Conservation (phyloP, 2,888 invertebrate genomes). For the Andrena marginata region DNA sequence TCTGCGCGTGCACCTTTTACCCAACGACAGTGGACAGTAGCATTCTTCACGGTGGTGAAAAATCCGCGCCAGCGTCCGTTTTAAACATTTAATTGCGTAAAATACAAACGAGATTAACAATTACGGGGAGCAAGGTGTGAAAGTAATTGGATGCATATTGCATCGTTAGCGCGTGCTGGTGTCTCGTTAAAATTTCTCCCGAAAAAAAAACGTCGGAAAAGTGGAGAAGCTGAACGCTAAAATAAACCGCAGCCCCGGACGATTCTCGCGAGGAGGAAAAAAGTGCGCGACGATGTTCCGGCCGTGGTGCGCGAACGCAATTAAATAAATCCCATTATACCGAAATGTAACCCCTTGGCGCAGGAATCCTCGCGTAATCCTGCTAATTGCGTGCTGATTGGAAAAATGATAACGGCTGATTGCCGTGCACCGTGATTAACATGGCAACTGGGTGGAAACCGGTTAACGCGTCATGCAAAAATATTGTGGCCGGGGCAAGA, state of each 20-base stretch:
- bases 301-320: slow-evolving; percentile 25
- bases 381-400: slow-evolving; percentile 55
- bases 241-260: slow-evolving; percentile 34
- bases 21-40: background rate
- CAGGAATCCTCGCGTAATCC: slow-evolving; percentile 8
- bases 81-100: slow-evolving; percentile 54
- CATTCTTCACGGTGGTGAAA: background rate
- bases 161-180: slow-evolving; percentile 52
- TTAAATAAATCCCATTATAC: slow-evolving; percentile 53
- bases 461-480: background rate
- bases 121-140: slow-evolving; percentile 46
- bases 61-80: background rate
- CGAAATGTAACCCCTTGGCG: slow-evolving; percentile 23
- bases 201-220: slow-evolving; percentile 17
- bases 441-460: background rate
- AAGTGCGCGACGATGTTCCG: background rate
- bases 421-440: slow-evolving; percentile 11
- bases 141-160: slow-evolving; percentile 58
- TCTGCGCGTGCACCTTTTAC: background rate
- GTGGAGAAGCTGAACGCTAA: slow-evolving; percentile 19
- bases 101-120: slow-evolving; percentile 53
- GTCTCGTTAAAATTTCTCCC: slow-evolving; percentile 58
- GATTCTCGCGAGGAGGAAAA: slow-evolving; percentile 44
- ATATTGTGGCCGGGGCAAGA: no score
- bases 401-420: slow-evolving; percentile 22